Conservation (phyloP, 2,797 vertebrate species). For the Salmo trutta region DNA sequence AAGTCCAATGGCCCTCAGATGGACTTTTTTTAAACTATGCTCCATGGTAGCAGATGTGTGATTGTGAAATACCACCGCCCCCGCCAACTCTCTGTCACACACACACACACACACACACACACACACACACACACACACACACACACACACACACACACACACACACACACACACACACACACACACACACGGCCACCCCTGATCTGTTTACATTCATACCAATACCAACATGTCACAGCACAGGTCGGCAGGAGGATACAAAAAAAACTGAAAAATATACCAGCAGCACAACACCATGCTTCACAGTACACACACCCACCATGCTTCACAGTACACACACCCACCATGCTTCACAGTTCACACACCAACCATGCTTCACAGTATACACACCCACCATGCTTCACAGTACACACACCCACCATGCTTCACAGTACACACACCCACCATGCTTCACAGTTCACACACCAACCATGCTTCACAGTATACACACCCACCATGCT, state of each 20-base stretch:
- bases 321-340: no score
- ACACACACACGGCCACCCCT: slow-evolving; percentile 35
- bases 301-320: no score
- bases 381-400: no score
- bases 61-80: slow-evolving; percentile 41
- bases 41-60: background rate
- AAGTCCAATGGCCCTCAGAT: background rate
- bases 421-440: no score
- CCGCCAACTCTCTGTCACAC: slow-evolving; percentile 28
- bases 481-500: no score
- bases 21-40: slow-evolving; percentile 2
- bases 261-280: slow-evolving; percentile 34
- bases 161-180: background rate
- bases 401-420: no score
- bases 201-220: slow-evolving; percentile 71
- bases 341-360: no score
- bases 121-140: slow-evolving; percentile 14
- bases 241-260: slow-evolving; percentile 45
- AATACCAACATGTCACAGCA: slow-evolving; percentile 71
- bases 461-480: no score
- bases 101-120: no score
- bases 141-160: background rate
- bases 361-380: no score
- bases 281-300: no score
- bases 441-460: no score